phyloP scores from a whole-genome alignment of 2,888 invertebrate species.

The Meteorus colon region DNA sequence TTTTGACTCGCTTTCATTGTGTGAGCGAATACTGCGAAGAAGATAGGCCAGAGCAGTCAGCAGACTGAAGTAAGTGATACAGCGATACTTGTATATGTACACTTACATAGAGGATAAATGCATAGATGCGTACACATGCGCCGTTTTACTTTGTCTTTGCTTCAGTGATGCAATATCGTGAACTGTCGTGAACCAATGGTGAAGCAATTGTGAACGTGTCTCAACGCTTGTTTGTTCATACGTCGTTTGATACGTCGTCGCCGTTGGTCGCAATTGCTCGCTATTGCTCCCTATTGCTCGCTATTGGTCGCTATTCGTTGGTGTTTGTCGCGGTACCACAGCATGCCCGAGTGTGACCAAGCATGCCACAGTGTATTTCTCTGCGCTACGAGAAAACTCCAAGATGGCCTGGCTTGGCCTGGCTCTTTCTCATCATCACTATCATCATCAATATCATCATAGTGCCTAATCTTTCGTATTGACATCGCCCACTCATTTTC shows the following conservation, averaged over 20 bases:
- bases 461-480: slow-evolving; percentile 42
- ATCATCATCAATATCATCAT: background rate
- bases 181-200: background rate
- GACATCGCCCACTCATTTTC: background rate
- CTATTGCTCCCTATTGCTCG: background rate
- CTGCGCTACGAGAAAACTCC: slow-evolving; percentile 51
- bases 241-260: slow-evolving; percentile 13
- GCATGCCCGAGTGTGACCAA: background rate
- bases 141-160: background rate
- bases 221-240: slow-evolving; percentile 30
- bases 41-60: background rate
- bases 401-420: slow-evolving; percentile 51
- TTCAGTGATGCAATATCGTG: background rate
- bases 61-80: background rate
- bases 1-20: background rate
- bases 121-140: background rate
- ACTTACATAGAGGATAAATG: background rate
- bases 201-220: background rate
- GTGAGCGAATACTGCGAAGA: background rate
- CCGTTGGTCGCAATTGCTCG: background rate
- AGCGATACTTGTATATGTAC: no score
- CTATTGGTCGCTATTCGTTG: no score
- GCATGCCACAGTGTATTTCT: background rate
- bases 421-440: no score
- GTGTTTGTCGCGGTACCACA: background rate